Conservation (phyloP, 1,140 invertebrate species). For the Drosophila saltans region DNA sequence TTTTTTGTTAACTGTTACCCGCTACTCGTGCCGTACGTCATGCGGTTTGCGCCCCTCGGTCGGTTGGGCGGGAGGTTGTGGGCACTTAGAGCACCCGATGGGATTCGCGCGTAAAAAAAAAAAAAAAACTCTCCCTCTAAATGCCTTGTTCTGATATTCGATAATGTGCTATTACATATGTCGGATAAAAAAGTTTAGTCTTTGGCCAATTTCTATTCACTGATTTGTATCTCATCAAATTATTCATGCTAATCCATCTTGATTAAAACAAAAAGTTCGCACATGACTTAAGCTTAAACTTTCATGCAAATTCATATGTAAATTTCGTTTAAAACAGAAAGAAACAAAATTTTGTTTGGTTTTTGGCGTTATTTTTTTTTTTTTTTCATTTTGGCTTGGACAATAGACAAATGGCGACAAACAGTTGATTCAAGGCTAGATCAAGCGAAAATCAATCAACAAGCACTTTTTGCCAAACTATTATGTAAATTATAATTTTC, state of each 20-base stretch:
- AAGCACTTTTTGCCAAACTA: slow-evolving; percentile 5
- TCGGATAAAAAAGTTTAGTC: background rate
- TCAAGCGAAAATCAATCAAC: slow-evolving; percentile 15
- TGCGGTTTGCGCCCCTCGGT: too few species aligned
- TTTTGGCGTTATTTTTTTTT: background rate
- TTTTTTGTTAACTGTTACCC: too few species aligned
- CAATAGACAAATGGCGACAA: slow-evolving; percentile 16
- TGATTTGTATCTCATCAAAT: background rate
- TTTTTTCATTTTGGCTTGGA: background rate
- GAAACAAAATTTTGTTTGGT: background rate
- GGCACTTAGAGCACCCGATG: too few species aligned
- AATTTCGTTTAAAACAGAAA: background rate
- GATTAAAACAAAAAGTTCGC: slow-evolving; percentile 3
- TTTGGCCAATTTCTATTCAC: background rate
- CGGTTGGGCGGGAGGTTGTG: too few species aligned
- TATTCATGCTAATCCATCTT: slow-evolving; percentile 3
- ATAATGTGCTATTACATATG: too few species aligned
- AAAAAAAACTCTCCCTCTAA: too few species aligned
- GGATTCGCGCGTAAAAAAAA: too few species aligned
- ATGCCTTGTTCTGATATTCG: too few species aligned
- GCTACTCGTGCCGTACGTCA: too few species aligned
- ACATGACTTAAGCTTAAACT: background rate
- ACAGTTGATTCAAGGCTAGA: background rate
- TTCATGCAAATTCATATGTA: slow-evolving; percentile 15
- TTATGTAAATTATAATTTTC: slow-evolving; percentile 13